Conservation (phyloP, 1,140 invertebrate species). For the Drosophila sulfurigaster region DNA sequence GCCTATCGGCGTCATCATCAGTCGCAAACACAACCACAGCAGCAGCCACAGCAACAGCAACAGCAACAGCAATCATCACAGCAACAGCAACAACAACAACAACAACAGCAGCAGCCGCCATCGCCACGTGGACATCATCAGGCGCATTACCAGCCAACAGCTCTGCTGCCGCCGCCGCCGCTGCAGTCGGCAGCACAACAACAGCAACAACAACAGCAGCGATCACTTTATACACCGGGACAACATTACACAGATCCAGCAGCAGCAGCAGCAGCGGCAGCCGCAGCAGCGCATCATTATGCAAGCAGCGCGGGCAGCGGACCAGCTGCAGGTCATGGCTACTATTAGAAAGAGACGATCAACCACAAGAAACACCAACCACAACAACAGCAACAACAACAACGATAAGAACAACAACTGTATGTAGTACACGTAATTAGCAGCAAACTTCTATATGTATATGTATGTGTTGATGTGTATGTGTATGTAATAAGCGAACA, state of each 20-base stretch:
- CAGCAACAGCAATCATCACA: conserved; percentile 22
- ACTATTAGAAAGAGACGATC: conserved; percentile 34
- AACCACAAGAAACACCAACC: neutral
- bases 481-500: conserved; percentile 18
- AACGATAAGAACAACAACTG: neutral
- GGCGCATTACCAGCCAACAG: conserved; percentile 45
- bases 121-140: conserved; percentile 43
- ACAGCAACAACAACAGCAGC: conserved; percentile 24
- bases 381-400: conserved; percentile 12
- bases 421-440: conserved; percentile 6
- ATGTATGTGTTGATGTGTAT: conserved; percentile 22
- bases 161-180: conserved; percentile 53
- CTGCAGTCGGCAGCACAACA: conserved; percentile 47
- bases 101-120: conserved; percentile 15
- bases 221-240: conserved; percentile 28
- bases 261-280: conserved; percentile 34
- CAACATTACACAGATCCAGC: conserved; percentile 36
- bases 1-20: conserved; percentile 51
- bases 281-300: conserved; percentile 43
- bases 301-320: conserved; percentile 27
- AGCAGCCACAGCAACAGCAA: conserved; percentile 10
- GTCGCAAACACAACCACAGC: neutral
- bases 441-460: conserved; percentile 15
- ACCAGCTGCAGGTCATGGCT: conserved; percentile 35
- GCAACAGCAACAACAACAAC: conserved; percentile 36